phyloP scores from a whole-genome alignment of 2,113 vertebrate genomes.

The Felis chaus region DNA sequence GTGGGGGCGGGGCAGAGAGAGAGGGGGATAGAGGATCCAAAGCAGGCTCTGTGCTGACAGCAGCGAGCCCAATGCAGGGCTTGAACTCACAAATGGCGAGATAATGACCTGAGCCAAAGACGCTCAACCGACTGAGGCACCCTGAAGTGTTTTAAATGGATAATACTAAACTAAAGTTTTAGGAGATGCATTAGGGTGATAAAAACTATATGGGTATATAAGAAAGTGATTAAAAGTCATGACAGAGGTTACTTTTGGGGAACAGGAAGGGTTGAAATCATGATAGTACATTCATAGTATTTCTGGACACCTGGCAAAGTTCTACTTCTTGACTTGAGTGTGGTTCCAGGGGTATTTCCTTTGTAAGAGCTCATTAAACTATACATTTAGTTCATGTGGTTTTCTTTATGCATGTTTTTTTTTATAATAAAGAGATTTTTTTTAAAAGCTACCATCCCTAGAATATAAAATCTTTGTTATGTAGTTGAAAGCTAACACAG shows the following conservation, averaged over 20 bases:
- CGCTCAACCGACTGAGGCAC: neutral
- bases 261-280: neutral
- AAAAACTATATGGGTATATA: neutral
- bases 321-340: neutral
- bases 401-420: neutral
- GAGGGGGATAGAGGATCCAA: neutral
- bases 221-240: neutral
- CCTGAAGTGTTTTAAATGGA: neutral
- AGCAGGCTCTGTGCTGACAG: neutral
- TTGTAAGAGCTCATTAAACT: conserved; percentile 9
- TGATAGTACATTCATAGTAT: neutral
- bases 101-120: neutral
- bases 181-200: neutral
- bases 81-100: neutral
- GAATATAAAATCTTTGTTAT: conserved; percentile 2
- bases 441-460: neutral
- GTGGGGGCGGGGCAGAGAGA: neutral
- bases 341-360: neutral
- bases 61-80: neutral
- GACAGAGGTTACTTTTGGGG: neutral
- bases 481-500: neutral
- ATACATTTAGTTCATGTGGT: neutral
- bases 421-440: neutral
- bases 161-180: neutral
- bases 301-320: neutral